Conservation (phyloP, 2,888 invertebrate species). For the Nezara viridula region DNA sequence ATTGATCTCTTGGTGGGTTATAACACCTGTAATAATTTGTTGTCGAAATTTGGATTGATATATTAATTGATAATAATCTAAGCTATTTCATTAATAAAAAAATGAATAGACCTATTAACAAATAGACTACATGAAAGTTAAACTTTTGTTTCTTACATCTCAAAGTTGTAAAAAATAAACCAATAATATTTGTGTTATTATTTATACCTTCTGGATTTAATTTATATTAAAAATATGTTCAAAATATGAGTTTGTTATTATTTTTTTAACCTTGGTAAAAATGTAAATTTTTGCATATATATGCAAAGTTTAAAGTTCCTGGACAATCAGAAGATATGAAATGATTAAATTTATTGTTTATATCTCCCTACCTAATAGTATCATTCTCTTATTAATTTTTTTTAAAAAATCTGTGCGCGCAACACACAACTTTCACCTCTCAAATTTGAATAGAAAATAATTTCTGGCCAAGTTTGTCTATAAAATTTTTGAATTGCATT, state of each 20-base stretch:
- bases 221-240: constrained; percentile 2
- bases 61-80: not conserved
- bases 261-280: not conserved
- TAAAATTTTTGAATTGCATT: too few relatives aligned
- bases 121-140: not conserved
- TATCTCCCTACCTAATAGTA: too few relatives aligned
- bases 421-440: too few relatives aligned
- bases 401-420: too few relatives aligned
- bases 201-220: not conserved
- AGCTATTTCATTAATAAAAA: not conserved
- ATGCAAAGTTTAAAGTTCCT: too few relatives aligned
- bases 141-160: not conserved
- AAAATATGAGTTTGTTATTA: not conserved
- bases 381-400: too few relatives aligned
- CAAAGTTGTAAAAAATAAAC: not conserved
- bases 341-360: too few relatives aligned
- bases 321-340: too few relatives aligned
- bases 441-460: too few relatives aligned
- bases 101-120: not conserved
- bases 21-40: not conserved
- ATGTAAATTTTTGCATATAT: too few relatives aligned
- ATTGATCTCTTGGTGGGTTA: not conserved
- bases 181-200: not conserved
- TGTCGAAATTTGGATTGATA: not conserved
- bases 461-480: too few relatives aligned